Percentiles rank a stretch among this genome's conserved stretches.
phyloP scores from a whole-genome alignment of 2,888 invertebrate genomes.

The Sialis lutaria region DNA sequence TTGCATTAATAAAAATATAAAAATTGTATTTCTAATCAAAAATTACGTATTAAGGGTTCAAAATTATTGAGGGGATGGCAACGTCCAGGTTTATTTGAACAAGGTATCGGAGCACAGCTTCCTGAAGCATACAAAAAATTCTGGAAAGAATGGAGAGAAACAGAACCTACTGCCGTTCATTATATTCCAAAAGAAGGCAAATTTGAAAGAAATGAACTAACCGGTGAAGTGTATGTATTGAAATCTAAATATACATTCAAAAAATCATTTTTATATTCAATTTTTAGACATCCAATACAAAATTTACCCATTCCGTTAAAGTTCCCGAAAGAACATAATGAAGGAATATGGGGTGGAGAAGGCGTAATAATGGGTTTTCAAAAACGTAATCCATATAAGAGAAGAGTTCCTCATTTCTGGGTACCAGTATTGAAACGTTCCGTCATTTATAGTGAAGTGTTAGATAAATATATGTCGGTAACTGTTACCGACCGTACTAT shows the following conservation, averaged over 20 bases:
- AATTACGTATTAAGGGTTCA: conserved; percentile 2
- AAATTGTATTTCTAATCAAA: too few species aligned
- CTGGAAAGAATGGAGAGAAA: conserved; percentile 66
- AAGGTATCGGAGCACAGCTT: conserved; percentile 47
- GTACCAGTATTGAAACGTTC: conserved; percentile 62
- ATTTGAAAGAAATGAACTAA: conserved; percentile 54
- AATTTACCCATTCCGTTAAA: conserved; percentile 59
- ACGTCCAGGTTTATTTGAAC: conserved; percentile 33
- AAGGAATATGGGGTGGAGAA: conserved; percentile 95
- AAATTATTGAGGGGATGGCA: conserved; percentile 25
- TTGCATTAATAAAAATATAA: neutral
- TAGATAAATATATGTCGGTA: conserved; percentile 68
- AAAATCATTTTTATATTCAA: neutral
- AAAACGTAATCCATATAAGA: conserved; percentile 36
- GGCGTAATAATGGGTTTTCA: conserved; percentile 77
- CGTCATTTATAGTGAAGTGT: conserved; percentile 78
- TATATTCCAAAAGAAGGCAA: conserved; percentile 56
- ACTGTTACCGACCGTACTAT: conserved; percentile 73
- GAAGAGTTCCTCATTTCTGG: conserved; percentile 75
- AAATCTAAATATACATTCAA: neutral
- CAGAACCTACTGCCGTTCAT: conserved; percentile 40
- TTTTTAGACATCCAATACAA: conserved; percentile 43
- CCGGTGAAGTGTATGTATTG: conserved; percentile 46
- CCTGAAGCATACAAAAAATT: conserved; percentile 75
- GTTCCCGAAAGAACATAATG: conserved; percentile 60